phyloP scores from a whole-genome alignment of 2,113 vertebrate genomes.

The Cavia aperea region DNA sequence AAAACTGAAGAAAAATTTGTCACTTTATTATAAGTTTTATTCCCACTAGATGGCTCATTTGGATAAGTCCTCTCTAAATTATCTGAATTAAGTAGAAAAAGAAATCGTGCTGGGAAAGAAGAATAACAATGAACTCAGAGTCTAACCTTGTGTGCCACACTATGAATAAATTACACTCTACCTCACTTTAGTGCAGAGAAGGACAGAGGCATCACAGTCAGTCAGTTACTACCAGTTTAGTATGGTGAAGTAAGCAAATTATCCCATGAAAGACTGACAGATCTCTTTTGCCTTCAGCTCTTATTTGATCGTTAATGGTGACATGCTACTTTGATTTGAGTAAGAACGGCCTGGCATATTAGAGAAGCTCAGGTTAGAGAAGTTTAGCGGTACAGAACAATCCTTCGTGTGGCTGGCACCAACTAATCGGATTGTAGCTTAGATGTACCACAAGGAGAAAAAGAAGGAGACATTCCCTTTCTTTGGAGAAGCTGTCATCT shows the following conservation, averaged over 20 bases:
- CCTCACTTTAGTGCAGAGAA: not conserved
- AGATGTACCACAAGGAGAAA: not conserved
- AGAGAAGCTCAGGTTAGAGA: not conserved
- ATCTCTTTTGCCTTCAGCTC: not conserved
- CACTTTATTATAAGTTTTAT: not conserved
- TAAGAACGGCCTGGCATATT: not conserved
- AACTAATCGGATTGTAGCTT: not conserved
- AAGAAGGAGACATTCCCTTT: not conserved
- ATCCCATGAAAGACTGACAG: not conserved
- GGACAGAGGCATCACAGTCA: not conserved
- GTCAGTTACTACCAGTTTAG: rapidly evolving
- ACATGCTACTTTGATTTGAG: not conserved
- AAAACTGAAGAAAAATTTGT: not conserved
- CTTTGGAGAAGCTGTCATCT: not conserved
- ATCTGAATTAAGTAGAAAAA: not conserved
- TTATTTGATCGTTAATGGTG: no score
- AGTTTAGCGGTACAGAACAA: not conserved
- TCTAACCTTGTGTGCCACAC: no score
- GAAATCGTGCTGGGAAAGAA: not conserved
- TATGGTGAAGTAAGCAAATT: not conserved
- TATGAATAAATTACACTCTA: no score
- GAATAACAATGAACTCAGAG: no score
- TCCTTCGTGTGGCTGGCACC: not conserved
- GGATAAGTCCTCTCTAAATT: not conserved
- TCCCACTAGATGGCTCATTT: not conserved